Conservation (phyloP, 2,888 invertebrate genomes). For the Neocrepidodera transversa region DNA sequence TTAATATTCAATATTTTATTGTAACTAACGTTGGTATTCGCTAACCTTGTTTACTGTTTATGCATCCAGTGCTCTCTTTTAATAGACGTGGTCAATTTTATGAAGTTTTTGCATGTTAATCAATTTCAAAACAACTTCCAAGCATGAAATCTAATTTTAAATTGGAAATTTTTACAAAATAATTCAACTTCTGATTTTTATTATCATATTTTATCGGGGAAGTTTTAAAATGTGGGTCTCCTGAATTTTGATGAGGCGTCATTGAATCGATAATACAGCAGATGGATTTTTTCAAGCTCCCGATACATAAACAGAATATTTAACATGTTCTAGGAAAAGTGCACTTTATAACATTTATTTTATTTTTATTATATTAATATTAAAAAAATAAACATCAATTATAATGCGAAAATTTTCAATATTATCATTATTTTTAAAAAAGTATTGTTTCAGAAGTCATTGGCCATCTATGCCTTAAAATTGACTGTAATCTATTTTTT, state of each 20-base stretch:
- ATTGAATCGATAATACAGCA: constrained; percentile 12
- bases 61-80: constrained; percentile 36
- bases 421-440: too few species aligned
- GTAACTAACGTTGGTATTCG: too few species aligned
- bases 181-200: constrained; percentile 40
- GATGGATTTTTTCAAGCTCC: background rate
- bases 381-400: too few species aligned
- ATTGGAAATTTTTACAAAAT: constrained; percentile 39
- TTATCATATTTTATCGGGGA: constrained; percentile 41
- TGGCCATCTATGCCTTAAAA: too few species aligned
- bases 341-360: too few species aligned
- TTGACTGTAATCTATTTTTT: too few species aligned
- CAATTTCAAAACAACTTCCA: constrained; percentile 33
- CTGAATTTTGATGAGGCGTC: constrained; percentile 21
- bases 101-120: constrained; percentile 40
- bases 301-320: background rate
- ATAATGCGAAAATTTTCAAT: too few species aligned
- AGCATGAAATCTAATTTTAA: constrained; percentile 37
- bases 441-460: too few species aligned
- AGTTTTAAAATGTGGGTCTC: constrained; percentile 29
- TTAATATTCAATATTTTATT: too few species aligned
- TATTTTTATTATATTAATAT: too few species aligned
- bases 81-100: constrained; percentile 38
- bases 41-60: constrained; percentile 35
- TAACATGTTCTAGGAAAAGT: background rate